Base-by-base conservation (phyloP, 2,113 vertebrate genomes). In the Microcebus lehilahytsara region DNA sequence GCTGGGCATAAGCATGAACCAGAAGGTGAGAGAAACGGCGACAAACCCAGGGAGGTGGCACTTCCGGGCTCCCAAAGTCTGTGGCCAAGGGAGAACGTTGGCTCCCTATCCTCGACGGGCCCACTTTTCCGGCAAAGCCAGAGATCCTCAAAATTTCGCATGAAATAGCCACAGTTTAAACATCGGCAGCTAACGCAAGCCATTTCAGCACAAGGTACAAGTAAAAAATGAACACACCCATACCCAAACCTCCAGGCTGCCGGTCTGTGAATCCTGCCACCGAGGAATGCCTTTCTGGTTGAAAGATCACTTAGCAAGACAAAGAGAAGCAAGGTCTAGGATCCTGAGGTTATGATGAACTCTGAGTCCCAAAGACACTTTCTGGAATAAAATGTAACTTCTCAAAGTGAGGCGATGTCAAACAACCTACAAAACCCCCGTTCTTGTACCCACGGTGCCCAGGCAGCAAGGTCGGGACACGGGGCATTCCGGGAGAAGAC, bases 391-490 rank as follows among this genome's bases (percentile, higher is more conserved):
- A 53, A 92, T 1, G 2, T 10, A 60, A 84, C 74, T 93, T 94
- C 60, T 78, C 0, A 40, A 64, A 81, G 22, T 0, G 37, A 85
- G 53, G 40, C 9, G 0, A 51, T 91, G 66, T 66, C 86, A 69
- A 85, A 51, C 72, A 25, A 67, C 77, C 53, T 67, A n/a, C 42
- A 58, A 22, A 62, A 46, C 6, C 3, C 75, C 85, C 19, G 11
- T 14, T 37, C 87, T 51, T 3, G 20, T 0, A 20, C n/a, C 84
- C n/a, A 1, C 0, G 0, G 2, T 4, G 22, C 46, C 64, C 23
- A 7, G 1, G 0, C 1, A 14, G 85, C 34, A 0, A 0, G 53
- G 32, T 11, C 0, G 0, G 71, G 60, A 64, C 3, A 2, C 3
- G 6, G 60, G 60, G n/a, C 6, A 0, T 42, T 12, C 58, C 3